phyloP scores from a whole-genome alignment of 92 coral and sea anemone genomes.

The Desmophyllum pertusum region DNA sequence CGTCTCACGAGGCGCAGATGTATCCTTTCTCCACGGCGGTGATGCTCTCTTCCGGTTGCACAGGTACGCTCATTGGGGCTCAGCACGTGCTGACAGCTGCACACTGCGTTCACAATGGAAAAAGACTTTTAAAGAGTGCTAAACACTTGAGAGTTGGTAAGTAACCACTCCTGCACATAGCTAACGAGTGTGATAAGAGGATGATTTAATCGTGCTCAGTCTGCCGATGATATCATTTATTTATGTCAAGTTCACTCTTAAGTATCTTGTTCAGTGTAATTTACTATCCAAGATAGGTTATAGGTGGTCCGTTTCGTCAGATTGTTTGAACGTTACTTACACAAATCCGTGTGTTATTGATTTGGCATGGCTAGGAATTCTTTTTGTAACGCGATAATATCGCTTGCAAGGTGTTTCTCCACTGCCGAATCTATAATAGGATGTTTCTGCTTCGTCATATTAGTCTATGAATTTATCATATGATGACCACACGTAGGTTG shows the following conservation, averaged over 20 bases:
- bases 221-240: not conserved
- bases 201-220: not conserved
- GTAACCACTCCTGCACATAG: constrained; percentile 21
- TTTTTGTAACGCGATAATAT: not conserved
- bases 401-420: not conserved
- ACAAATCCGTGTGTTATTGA: not conserved
- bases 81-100: constrained; percentile 91
- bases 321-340: not conserved
- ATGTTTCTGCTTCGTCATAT: constrained; percentile 8
- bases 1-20: constrained; percentile 70
- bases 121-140: constrained; percentile 47
- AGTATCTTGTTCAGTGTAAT: not conserved
- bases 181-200: not conserved
- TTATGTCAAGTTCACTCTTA: constrained; percentile 3
- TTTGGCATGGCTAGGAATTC: not conserved
- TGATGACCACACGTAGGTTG: constrained; percentile 12
- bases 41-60: constrained; percentile 76
- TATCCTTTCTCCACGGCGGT: constrained; percentile 81
- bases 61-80: constrained; percentile 82
- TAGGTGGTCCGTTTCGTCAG: not conserved
- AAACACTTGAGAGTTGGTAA: constrained; percentile 79
- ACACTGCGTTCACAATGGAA: constrained; percentile 85
- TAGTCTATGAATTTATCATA: not conserved
- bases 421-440: not conserved
- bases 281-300: not conserved